A percentile compares a stretch with the other conserved stretches of the same genome.
Conservation (phyloP, 2,888 invertebrate species). For the Sthenelais limicola region DNA sequence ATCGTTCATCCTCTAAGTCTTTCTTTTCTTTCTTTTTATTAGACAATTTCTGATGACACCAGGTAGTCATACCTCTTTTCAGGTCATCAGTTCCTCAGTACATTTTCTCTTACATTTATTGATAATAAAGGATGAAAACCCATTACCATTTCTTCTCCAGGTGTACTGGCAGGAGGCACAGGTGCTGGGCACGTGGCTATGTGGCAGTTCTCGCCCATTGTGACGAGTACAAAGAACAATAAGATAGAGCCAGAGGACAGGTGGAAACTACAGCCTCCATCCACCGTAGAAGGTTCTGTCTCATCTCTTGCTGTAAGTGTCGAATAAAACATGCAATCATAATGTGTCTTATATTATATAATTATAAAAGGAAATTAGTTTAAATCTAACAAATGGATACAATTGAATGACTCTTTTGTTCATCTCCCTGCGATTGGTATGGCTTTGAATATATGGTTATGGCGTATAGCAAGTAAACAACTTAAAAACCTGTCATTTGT, state of each 20-base stretch:
- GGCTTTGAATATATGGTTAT: too few relatives aligned
- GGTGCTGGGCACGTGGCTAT: constrained; percentile 90
- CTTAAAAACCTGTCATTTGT: too few relatives aligned
- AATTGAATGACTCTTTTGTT: too few relatives aligned
- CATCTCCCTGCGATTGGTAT: too few relatives aligned
- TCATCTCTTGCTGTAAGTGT: constrained; percentile 50
- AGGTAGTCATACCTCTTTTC: too few relatives aligned
- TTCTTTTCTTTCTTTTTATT: too few relatives aligned
- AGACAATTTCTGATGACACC: too few relatives aligned
- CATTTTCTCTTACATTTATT: too few relatives aligned
- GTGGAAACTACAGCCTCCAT: constrained; percentile 86
- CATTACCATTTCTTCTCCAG: constrained; percentile 66
- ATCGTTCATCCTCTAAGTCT: too few relatives aligned
- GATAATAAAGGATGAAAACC: too few relatives aligned
- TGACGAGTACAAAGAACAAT: constrained; percentile 44
- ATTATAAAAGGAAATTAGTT: neutral
- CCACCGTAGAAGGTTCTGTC: constrained; percentile 68
- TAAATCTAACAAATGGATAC: neutral
- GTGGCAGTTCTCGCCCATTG: constrained; percentile 77
- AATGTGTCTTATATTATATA: neutral
- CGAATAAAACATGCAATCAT: neutral
- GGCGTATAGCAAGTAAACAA: too few relatives aligned
- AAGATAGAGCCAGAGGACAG: constrained; percentile 80
- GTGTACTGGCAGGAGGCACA: constrained; percentile 90
- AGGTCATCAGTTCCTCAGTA: too few relatives aligned